Percentiles rank a stretch among this genome's conserved stretches.
phyloP scores from a whole-genome alignment of 2,113 vertebrate genomes.

The Prinia subflava region DNA sequence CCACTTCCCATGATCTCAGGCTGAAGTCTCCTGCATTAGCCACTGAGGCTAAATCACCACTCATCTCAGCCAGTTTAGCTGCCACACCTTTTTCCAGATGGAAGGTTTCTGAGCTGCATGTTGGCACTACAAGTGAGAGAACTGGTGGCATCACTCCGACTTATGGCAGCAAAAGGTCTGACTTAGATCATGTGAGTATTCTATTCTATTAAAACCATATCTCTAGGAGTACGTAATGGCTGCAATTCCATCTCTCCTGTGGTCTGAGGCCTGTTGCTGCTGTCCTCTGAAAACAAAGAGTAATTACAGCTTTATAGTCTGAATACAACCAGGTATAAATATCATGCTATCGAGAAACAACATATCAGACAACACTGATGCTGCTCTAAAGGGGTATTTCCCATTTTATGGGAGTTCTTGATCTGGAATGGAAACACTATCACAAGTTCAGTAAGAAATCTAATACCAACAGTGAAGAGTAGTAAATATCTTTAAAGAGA shows the following conservation, averaged over 20 bases:
- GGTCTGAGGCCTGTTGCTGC: background rate
- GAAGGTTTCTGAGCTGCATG: background rate
- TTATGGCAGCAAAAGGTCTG: background rate
- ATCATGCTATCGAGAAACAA: background rate
- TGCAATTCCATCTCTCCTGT: background rate
- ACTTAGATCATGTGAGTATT: fast-evolving
- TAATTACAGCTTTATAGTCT: background rate
- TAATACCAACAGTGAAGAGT: background rate
- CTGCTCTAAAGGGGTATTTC: background rate
- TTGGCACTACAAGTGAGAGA: background rate
- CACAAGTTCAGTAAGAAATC: background rate
- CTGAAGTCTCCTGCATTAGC: background rate
- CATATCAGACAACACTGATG: background rate
- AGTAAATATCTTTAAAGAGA: background rate
- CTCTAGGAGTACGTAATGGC: background rate
- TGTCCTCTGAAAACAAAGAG: background rate
- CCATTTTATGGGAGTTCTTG: background rate
- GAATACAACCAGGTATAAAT: background rate
- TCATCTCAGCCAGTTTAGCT: background rate
- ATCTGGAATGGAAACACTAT: background rate
- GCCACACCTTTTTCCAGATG: background rate
- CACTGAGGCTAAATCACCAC: background rate
- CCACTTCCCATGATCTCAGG: background rate
- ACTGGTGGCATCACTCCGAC: fast-evolving
- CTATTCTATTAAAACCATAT: background rate